Evolutionary conservation across 23 tunicate species (phyloP).

Genomic region (Phallusia fumigata): DNA sequence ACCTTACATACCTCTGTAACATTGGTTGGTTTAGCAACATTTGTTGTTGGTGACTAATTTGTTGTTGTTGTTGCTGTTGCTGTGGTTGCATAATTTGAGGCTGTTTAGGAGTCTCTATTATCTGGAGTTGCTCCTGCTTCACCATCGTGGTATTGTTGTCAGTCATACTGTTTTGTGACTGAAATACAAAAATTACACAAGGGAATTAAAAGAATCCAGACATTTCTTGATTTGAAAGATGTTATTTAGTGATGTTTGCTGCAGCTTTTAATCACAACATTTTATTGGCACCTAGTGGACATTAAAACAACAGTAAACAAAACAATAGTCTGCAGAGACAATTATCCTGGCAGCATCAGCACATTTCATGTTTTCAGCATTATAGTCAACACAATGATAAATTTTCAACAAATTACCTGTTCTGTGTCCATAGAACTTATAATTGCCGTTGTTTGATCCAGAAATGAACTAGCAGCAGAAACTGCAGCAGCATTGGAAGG

Average conservation of each 20-base stretch:
- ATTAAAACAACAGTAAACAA: too few relatives aligned
- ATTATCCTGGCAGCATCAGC: too few relatives aligned
- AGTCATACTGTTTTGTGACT: background rate
- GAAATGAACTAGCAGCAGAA: background rate
- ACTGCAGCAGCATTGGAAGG: background rate
- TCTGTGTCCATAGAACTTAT: conserved; percentile 4
- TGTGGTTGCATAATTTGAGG: conserved; percentile 19
- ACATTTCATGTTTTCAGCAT: too few relatives aligned
- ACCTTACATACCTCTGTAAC: conserved; percentile 19
- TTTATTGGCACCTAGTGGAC: too few relatives aligned
- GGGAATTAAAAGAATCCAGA: too few relatives aligned
- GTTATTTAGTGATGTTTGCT: too few relatives aligned
- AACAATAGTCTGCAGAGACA: too few relatives aligned
- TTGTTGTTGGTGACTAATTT: background rate
- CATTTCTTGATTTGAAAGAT: too few relatives aligned
- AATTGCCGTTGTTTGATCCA: background rate
- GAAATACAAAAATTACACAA: background rate
- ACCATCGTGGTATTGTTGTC: background rate
- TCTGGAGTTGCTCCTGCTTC: conserved; percentile 32
- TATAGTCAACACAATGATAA: too few relatives aligned
- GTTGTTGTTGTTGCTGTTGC: conserved; percentile 12
- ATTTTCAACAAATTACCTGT: background rate
- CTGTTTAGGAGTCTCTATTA: background rate
- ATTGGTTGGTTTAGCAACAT: conserved; percentile 14
- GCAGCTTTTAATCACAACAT: too few relatives aligned